Percentiles rank a stretch among this genome's conserved stretches.
Conservation (phyloP, 2,797 vertebrate genomes). For the Numenius phaeopus region DNA sequence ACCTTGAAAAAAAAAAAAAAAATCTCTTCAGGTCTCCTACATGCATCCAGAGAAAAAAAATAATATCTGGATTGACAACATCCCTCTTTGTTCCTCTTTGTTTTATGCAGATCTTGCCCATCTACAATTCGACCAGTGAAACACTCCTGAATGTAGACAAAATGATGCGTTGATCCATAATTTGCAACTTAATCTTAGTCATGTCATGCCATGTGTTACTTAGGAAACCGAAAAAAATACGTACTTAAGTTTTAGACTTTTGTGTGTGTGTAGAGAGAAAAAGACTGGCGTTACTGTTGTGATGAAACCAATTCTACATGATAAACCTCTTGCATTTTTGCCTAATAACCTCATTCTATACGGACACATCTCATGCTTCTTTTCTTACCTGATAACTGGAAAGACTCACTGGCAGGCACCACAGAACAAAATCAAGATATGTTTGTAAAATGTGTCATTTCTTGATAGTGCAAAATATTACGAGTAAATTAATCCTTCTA, state of each 20-base stretch:
- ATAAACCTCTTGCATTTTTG: not conserved
- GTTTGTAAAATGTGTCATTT: not conserved
- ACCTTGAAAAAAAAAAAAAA: not conserved
- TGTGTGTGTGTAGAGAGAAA: rapidly evolving
- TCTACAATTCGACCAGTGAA: not conserved
- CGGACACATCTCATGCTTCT: not conserved
- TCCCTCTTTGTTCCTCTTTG: not conserved
- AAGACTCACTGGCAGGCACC: not conserved
- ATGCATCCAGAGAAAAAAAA: not conserved
- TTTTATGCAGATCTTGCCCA: not conserved
- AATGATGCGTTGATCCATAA: rapidly evolving
- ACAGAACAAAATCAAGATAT: not conserved
- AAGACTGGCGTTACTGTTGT: not conserved
- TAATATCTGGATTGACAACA: not conserved
- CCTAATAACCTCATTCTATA: not conserved
- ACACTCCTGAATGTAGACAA: not conserved
- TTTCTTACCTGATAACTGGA: not conserved
- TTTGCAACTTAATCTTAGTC: not conserved
- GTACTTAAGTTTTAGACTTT: not conserved
- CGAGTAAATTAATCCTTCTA: not conserved
- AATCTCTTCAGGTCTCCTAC: not conserved
- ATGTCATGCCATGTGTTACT: rapidly evolving
- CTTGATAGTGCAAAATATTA: not conserved
- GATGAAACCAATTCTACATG: not conserved
- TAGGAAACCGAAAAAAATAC: rapidly evolving